Percentiles rank a stretch among this genome's conserved stretches.
Evolutionary conservation across 2,113 vertebrate genomes (phyloP).

Genomic region (Pterophyllum scalare): DNA sequence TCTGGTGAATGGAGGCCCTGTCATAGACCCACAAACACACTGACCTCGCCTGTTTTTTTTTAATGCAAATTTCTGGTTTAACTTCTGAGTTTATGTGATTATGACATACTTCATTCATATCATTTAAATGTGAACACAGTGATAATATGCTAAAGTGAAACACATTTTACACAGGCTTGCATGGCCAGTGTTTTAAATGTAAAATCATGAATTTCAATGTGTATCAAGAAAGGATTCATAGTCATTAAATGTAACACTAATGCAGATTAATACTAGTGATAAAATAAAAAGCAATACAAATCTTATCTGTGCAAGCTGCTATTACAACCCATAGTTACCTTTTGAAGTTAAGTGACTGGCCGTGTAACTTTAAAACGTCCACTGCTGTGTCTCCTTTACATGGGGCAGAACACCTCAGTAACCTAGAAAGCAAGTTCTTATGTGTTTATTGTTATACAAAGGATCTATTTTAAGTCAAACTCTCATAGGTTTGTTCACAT

Average conservation of each 20-base stretch:
- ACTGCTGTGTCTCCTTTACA: background rate
- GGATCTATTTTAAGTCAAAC: background rate
- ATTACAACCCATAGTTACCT: background rate
- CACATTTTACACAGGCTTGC: background rate
- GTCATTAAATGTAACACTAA: background rate
- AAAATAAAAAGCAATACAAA: background rate
- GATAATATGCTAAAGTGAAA: background rate
- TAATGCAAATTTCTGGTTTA: slow-evolving; percentile 12
- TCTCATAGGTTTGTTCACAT: too few relatives aligned
- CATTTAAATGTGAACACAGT: background rate
- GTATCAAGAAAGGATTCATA: background rate
- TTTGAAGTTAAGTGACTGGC: background rate
- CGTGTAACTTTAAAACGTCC: background rate
- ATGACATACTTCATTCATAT: slow-evolving; percentile 4
- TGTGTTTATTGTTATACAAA: background rate
- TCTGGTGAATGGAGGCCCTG: slow-evolving; percentile 66
- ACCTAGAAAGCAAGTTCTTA: background rate
- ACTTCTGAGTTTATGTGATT: background rate
- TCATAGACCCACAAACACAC: slow-evolving; percentile 56
- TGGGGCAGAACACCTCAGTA: background rate
- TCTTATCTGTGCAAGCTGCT: background rate
- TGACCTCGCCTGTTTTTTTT: slow-evolving; percentile 33
- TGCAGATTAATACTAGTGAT: background rate
- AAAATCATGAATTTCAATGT: background rate
- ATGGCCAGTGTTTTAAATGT: background rate